Evolutionary conservation across 2,113 vertebrate species (phyloP).

Genomic region (Grammomys dolichurus): DNA sequence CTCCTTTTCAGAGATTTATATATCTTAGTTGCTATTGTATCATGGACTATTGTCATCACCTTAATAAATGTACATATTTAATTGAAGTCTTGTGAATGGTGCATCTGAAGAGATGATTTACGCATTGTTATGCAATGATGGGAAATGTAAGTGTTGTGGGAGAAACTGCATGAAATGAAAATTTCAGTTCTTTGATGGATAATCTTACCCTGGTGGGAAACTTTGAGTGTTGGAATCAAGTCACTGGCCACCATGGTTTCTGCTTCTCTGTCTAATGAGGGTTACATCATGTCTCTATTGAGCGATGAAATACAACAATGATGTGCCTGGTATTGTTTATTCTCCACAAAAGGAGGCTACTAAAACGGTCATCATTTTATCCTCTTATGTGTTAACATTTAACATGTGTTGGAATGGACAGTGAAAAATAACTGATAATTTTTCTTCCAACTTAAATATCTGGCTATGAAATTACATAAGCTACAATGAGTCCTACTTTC

Average conservation of each 20-base stretch:
- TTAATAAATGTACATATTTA: background rate
- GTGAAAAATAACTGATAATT: background rate
- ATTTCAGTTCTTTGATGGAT: background rate
- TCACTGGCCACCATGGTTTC: background rate
- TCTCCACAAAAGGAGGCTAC: background rate
- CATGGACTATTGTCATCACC: background rate
- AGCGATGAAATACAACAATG: background rate
- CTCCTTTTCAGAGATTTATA: background rate
- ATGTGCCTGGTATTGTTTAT: background rate
- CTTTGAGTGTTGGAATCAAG: background rate
- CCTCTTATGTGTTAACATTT: background rate
- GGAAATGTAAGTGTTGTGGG: background rate
- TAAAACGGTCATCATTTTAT: background rate
- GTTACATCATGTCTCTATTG: background rate
- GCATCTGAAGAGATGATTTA: background rate
- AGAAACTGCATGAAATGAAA: background rate
- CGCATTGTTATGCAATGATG: background rate
- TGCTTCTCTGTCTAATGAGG: background rate
- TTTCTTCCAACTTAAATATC: background rate
- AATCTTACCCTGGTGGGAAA: background rate
- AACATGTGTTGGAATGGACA: background rate
- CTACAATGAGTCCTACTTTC: background rate
- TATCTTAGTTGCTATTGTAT: background rate
- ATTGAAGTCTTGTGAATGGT: background rate
- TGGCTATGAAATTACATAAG: slow-evolving; percentile 22